Conservation (phyloP, 2,797 vertebrate genomes). For the Catharus ustulatus region DNA sequence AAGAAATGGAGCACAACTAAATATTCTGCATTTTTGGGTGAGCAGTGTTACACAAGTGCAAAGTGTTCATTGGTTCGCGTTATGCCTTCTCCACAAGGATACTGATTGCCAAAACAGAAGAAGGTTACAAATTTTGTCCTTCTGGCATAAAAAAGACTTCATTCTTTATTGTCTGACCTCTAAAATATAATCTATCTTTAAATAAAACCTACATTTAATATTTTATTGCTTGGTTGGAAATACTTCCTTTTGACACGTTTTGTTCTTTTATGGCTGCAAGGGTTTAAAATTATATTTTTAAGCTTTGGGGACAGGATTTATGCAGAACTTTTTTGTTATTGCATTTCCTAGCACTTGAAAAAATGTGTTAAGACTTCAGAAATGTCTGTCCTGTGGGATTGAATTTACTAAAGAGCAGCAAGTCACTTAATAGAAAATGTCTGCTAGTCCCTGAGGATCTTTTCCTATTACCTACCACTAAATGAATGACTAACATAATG, state of each 20-base stretch:
- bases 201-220: background rate
- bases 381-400: background rate
- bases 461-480: conserved; percentile 35
- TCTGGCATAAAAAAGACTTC: background rate
- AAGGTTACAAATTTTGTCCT: background rate
- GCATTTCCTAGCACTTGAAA: background rate
- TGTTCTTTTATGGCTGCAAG: background rate
- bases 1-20: background rate
- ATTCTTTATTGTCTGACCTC: background rate
- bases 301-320: background rate
- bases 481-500: conserved; percentile 44
- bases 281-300: background rate
- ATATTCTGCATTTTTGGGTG: background rate
- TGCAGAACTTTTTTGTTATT: conserved; percentile 6
- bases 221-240: background rate
- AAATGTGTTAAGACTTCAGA: conserved; percentile 9
- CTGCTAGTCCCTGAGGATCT: conserved; percentile 5
- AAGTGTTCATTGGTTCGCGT: background rate
- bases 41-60: background rate
- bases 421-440: conserved; percentile 44
- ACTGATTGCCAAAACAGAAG: background rate
- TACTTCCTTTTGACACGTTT: background rate
- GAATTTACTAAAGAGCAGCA: conserved; percentile 18
- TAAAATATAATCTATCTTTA: background rate
- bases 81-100: background rate